phyloP scores from a whole-genome alignment of 2,888 invertebrate species.

The Cybosia mesomella region DNA sequence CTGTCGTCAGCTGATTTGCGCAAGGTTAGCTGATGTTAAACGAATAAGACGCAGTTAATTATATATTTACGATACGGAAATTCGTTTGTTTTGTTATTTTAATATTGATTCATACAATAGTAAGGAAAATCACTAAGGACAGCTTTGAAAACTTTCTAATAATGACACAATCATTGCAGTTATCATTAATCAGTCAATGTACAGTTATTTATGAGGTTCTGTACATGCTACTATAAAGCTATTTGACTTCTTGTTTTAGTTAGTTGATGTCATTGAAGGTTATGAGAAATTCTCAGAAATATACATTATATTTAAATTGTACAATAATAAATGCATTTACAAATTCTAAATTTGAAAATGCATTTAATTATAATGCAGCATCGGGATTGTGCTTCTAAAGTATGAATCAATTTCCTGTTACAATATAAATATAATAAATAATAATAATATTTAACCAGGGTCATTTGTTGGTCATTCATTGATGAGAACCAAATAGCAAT shows the following conservation, averaged over 20 bases:
- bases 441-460: neutral
- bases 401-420: neutral
- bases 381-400: neutral
- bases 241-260: neutral
- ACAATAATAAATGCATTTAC: neutral
- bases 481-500: neutral
- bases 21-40: constrained; percentile 70
- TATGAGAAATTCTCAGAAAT: neutral
- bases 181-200: constrained; percentile 30
- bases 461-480: too few species aligned
- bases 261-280: neutral
- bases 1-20: constrained; percentile 76
- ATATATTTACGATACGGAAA: constrained; percentile 39
- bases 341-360: neutral
- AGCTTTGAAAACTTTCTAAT: constrained; percentile 39
- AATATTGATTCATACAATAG: constrained; percentile 31
- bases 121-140: constrained; percentile 7
- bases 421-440: neutral
- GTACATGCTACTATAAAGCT: neutral
- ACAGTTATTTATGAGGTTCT: constrained; percentile 17
- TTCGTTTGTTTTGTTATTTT: constrained; percentile 48
- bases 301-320: neutral
- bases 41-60: constrained; percentile 71
- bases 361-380: too few species aligned
- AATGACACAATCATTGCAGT: constrained; percentile 29